phyloP scores from a whole-genome alignment of 1,140 invertebrate species.

The Trachelipus rathkii region DNA sequence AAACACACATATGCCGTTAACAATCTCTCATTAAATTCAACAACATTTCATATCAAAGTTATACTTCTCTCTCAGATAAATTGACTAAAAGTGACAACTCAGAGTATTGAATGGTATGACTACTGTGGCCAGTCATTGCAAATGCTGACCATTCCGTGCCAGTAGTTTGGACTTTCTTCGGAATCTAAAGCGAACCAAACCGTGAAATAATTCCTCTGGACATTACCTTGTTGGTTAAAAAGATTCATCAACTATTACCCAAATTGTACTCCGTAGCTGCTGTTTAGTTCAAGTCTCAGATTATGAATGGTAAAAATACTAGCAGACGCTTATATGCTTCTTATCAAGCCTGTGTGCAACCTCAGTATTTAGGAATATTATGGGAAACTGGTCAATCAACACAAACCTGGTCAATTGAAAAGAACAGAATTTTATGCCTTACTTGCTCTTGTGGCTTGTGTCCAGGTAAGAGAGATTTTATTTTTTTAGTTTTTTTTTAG shows the following conservation, averaged over 20 bases:
- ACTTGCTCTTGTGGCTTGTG: slow-evolving; percentile 61
- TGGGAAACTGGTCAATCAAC: slow-evolving; percentile 62
- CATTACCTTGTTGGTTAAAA: slow-evolving; percentile 28
- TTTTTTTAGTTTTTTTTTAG: too few species aligned
- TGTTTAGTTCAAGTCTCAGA: slow-evolving; percentile 50
- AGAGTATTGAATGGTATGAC: too few species aligned
- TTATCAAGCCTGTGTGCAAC: slow-evolving; percentile 61
- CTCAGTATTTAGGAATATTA: slow-evolving; percentile 60
- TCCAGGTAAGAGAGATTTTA: too few species aligned
- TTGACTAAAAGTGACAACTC: too few species aligned
- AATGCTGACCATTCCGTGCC: neutral
- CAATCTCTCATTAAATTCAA: too few species aligned
- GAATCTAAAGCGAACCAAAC: neutral
- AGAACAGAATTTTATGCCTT: slow-evolving; percentile 60
- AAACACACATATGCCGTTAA: too few species aligned
- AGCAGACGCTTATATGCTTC: slow-evolving; percentile 59
- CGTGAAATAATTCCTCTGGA: neutral
- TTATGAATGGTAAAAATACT: slow-evolving; percentile 57
- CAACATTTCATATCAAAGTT: too few species aligned
- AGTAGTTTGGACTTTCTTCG: neutral
- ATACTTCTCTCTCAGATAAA: too few species aligned
- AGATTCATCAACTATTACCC: slow-evolving; percentile 49
- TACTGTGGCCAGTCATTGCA: too few species aligned
- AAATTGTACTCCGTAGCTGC: slow-evolving; percentile 55
- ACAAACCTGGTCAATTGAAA: slow-evolving; percentile 59